These are phyloP conservation scores for Chalcosyrphus nemorum DNA, from an alignment of 2,888 invertebrate genomes.

Conservation along the genomic window DNA sequence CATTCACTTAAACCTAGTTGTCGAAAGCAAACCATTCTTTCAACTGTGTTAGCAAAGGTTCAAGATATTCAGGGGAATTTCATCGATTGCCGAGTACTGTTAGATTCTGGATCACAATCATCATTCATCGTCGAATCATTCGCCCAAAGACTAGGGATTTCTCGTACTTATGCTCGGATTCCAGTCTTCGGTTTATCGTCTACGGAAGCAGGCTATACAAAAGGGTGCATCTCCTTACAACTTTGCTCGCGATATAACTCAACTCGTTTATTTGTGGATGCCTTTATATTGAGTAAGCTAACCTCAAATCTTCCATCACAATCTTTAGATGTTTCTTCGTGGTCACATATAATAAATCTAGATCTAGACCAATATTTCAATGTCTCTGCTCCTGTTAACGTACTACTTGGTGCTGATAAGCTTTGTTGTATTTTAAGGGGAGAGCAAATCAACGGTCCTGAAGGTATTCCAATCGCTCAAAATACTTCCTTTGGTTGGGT, in stretches of 20 bases:
- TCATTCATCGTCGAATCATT: not conserved
- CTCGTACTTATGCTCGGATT: not conserved
- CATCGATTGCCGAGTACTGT: not conserved
- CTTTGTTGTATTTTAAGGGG: slow-evolving; percentile 45
- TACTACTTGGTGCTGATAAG: slow-evolving; percentile 59
- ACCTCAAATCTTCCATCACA: not conserved
- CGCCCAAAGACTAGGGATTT: not conserved
- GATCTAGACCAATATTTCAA: slow-evolving; percentile 58
- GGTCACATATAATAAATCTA: not conserved
- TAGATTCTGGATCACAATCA: not conserved
- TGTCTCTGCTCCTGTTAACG: slow-evolving; percentile 44
- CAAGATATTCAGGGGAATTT: not conserved
- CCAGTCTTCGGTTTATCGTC: not conserved
- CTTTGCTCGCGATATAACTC: not conserved
- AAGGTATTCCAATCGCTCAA: slow-evolving; percentile 33
- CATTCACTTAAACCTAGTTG: not conserved
- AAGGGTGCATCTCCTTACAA: not conserved
- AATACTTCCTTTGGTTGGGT: slow-evolving; percentile 64
- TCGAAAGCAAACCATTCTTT: slow-evolving; percentile 14
- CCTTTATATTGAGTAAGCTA: not conserved
- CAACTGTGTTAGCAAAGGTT: slow-evolving; percentile 11
- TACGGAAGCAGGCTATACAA: not conserved
- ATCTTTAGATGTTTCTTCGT: not conserved
- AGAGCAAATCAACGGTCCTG: slow-evolving; percentile 27
- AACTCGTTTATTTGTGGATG: not conserved